A percentile compares a stretch with the other conserved stretches of the same genome.
These are phyloP conservation scores for Parochlus steinenii DNA, from an alignment of 2,888 invertebrate species.

Conservation along the genomic window DNA sequence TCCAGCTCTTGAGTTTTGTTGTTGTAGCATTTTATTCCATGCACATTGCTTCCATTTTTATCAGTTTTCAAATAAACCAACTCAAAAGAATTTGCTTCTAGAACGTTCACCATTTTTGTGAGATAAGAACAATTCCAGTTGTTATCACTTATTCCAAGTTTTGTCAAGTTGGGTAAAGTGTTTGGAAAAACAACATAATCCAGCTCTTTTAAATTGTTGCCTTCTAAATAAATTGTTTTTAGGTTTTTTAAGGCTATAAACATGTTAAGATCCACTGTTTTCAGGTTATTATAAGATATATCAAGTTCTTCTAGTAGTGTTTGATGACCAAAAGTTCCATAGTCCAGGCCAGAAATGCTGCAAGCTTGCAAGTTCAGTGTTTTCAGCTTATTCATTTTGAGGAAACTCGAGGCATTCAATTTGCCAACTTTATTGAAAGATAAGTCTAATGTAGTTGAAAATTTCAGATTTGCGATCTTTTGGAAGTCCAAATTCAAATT, in stretches of 20 bases:
- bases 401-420: conserved; percentile 7
- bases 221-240: conserved; percentile 5
- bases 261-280: neutral
- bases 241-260: neutral
- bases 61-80: too few relatives aligned
- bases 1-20: too few relatives aligned
- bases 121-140: neutral
- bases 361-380: conserved; percentile 8
- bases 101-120: neutral
- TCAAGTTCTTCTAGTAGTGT: conserved; percentile 6
- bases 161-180: neutral
- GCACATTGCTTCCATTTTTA: too few relatives aligned
- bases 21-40: too few relatives aligned
- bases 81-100: too few relatives aligned
- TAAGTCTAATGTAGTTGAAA: conserved; percentile 2
- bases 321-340: conserved; percentile 9
- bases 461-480: neutral
- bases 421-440: conserved; percentile 8
- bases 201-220: neutral
- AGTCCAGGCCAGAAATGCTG: neutral
- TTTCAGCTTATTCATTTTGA: conserved; percentile 1
- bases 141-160: neutral
- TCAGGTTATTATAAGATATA: conserved; percentile 6
- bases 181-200: conserved; percentile 1
- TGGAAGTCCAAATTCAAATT: neutral